Conservation (phyloP, 2,797 vertebrate species). For the Loriculus beryllinus region DNA sequence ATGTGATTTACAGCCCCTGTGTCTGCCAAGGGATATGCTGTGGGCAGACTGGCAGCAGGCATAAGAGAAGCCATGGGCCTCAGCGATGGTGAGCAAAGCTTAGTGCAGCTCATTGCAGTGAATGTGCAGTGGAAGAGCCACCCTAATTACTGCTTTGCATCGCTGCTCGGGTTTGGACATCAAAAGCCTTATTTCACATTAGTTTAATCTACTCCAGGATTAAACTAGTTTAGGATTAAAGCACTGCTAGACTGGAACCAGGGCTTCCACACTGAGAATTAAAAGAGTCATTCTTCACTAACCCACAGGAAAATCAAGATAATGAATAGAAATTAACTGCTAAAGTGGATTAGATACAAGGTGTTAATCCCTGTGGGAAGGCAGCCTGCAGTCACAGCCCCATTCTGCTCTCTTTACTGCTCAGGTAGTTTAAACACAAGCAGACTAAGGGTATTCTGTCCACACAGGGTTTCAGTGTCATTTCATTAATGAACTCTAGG, state of each 20-base stretch:
- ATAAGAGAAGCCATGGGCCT: neutral
- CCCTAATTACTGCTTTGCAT: neutral
- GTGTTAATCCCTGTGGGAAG: constrained; percentile 15
- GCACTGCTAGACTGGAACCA: neutral
- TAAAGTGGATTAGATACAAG: neutral
- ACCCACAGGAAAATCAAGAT: neutral
- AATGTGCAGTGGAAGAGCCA: neutral
- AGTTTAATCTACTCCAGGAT: neutral
- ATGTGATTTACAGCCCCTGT: neutral
- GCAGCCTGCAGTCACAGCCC: neutral
- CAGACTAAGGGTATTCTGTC: neutral
- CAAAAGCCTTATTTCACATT: neutral
- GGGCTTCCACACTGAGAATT: neutral
- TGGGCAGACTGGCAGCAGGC: neutral
- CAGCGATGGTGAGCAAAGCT: accelerated
- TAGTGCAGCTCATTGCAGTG: neutral
- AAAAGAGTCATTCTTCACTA: neutral
- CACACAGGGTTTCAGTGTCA: neutral
- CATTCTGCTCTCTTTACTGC: neutral
- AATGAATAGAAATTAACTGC: constrained; percentile 14
- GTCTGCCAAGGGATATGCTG: neutral
- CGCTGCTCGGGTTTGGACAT: neutral
- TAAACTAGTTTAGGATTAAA: constrained; percentile 20
- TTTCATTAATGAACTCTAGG: neutral
- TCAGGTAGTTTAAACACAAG: neutral